Percentiles rank a stretch among this genome's conserved stretches.
These are phyloP conservation scores for Cephus runcator DNA, from an alignment of 2,888 invertebrate genomes.

Conservation along the genomic window DNA sequence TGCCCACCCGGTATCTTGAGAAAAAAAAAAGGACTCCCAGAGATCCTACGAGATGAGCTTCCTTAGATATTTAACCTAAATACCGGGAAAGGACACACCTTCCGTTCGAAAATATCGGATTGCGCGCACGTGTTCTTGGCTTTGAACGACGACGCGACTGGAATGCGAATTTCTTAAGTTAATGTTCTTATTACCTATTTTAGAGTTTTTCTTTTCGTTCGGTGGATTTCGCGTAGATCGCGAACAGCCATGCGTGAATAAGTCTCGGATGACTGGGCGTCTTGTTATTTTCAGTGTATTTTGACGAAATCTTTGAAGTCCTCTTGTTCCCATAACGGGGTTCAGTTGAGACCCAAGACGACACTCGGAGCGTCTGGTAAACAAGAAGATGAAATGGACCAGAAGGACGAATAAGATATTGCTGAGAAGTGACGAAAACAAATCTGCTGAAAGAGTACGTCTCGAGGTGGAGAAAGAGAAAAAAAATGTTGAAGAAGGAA, in stretches of 20 bases:
- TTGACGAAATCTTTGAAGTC: background rate
- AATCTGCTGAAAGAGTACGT: slow-evolving; percentile 32
- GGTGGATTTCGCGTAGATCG: background rate
- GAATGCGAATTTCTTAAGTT: background rate
- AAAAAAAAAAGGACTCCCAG: background rate
- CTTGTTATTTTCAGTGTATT: background rate
- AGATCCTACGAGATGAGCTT: background rate
- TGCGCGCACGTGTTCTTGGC: background rate
- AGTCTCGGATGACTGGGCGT: background rate
- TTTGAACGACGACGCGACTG: background rate
- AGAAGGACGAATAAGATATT: background rate
- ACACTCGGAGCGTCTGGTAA: background rate
- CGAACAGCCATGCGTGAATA: background rate
- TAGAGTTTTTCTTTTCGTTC: background rate
- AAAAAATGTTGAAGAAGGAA: background rate
- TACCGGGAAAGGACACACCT: background rate
- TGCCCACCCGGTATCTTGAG: background rate
- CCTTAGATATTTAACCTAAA: background rate
- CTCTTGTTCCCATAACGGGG: background rate
- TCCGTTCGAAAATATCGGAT: background rate
- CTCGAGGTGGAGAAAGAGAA: background rate
- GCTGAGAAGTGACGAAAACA: slow-evolving; percentile 35
- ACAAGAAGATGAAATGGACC: background rate
- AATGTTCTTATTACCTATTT: background rate
- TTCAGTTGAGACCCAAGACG: background rate